phyloP scores from a whole-genome alignment of 2,113 vertebrate species.

The Sterrhoptilus dennistouni region DNA sequence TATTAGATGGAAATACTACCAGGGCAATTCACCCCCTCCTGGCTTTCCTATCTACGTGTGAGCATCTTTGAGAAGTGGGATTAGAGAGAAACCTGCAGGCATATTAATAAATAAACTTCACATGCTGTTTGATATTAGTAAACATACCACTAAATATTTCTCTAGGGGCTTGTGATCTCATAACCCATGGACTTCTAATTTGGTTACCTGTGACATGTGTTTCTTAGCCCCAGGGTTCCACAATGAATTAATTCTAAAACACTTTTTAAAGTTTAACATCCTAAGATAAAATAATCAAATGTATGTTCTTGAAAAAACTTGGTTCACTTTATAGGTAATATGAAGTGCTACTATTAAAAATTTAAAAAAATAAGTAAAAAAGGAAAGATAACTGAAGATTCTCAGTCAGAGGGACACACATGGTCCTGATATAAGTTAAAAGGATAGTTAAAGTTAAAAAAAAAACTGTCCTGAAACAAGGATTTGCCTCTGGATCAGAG shows the following conservation, averaged over 20 bases:
- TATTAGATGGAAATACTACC: conserved; percentile 66
- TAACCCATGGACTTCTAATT: conserved; percentile 80
- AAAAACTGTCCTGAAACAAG: background rate
- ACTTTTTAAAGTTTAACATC: conserved; percentile 46
- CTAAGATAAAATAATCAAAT: conserved; percentile 1
- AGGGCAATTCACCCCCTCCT: conserved; percentile 73
- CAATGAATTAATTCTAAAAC: conserved; percentile 69
- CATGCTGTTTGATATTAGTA: conserved; percentile 85
- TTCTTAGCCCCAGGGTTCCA: conserved; percentile 46
- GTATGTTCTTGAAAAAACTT: background rate
- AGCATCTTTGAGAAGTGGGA: conserved; percentile 77
- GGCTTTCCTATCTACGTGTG: conserved; percentile 66
- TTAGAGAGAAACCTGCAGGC: conserved; percentile 81
- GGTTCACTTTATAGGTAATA: background rate
- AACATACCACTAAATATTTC: conserved; percentile 79
- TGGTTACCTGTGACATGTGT: conserved; percentile 75
- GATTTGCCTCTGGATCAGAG: background rate
- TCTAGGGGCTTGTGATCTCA: conserved; percentile 74
- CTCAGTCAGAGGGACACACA: background rate
- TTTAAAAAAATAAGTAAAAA: background rate
- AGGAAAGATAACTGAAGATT: background rate
- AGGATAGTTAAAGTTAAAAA: background rate
- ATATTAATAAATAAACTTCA: conserved; percentile 85
- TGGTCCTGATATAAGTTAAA: background rate
- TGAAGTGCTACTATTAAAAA: background rate